Percentiles rank a stretch among this genome's conserved stretches.
Conservation (phyloP, 1,140 invertebrate genomes). For the Solen grandis region DNA sequence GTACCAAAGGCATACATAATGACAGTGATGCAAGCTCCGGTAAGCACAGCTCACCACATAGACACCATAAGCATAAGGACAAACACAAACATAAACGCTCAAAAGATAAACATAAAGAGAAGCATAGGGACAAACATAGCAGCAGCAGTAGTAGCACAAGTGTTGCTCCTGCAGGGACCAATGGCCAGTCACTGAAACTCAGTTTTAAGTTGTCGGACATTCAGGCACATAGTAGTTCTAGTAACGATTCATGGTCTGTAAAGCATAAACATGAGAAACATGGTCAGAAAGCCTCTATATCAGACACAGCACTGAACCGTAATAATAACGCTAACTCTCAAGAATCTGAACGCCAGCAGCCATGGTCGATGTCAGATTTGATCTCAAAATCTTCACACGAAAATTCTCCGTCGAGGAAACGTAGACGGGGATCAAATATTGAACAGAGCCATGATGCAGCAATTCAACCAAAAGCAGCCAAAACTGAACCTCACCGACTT, state of each 20-base stretch:
- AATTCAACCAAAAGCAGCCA: conserved; percentile 25
- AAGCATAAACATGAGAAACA: conserved; percentile 49
- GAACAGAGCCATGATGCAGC: conserved; percentile 1
- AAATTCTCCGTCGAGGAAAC: conserved; percentile 28
- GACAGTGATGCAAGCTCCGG: conserved; percentile 51
- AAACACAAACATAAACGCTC: conserved; percentile 56
- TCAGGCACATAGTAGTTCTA: neutral
- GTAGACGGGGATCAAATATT: conserved; percentile 31
- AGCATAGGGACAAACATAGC: conserved; percentile 18
- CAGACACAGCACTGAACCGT: conserved; percentile 45
- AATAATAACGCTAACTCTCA: conserved; percentile 1
- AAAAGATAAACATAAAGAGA: conserved; percentile 21
- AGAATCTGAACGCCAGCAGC: conserved; percentile 32
- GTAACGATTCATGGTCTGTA: conserved; percentile 28
- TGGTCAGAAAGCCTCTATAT: conserved; percentile 40
- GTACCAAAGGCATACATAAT: conserved; percentile 40
- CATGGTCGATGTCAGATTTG: conserved; percentile 51
- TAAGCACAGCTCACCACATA: conserved; percentile 49
- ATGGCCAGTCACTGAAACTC: conserved; percentile 45
- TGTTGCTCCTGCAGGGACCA: neutral
- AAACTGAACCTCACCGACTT: conserved; percentile 28
- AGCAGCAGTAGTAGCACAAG: neutral
- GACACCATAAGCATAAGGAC: conserved; percentile 54
- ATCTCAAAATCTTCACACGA: neutral
- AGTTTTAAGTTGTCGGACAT: conserved; percentile 47